A percentile compares a stretch with the other conserved stretches of the same genome.
These are phyloP conservation scores for Mallotus villosus DNA, from an alignment of 2,797 vertebrate species.

Conservation along the genomic window DNA sequence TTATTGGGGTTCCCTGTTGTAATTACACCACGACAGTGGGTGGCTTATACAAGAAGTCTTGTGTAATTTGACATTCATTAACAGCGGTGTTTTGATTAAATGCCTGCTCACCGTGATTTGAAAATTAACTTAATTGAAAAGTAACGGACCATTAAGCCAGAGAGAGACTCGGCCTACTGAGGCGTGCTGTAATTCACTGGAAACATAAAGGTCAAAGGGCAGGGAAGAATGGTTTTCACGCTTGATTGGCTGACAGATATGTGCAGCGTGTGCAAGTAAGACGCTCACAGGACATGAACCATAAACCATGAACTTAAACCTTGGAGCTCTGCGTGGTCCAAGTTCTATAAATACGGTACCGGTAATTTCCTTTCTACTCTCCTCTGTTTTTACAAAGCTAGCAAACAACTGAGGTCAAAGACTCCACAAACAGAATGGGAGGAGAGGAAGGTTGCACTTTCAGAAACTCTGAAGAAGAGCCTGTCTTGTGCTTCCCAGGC, in stretches of 20 bases:
- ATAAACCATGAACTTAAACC: too few species aligned
- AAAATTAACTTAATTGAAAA: not conserved
- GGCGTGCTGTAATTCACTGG: not conserved
- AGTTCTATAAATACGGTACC: too few species aligned
- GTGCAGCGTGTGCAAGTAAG: not conserved
- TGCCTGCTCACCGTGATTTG: not conserved
- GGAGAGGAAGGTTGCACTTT: not conserved
- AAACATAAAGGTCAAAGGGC: not conserved
- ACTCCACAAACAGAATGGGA: too few species aligned
- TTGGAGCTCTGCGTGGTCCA: too few species aligned
- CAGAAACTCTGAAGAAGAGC: not conserved
- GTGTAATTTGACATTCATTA: not conserved
- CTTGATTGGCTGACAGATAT: not conserved
- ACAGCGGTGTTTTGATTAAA: not conserved
- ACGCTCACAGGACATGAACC: too few species aligned
- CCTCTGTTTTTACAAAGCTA: too few species aligned
- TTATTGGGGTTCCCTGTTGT: not conserved
- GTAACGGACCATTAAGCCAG: not conserved
- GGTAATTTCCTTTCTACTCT: too few species aligned
- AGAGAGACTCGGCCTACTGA: not conserved
- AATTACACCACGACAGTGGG: not conserved
- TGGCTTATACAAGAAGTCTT: not conserved
- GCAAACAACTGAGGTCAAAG: too few species aligned
- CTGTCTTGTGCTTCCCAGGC: too few species aligned
- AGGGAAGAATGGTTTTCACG: not conserved